A percentile compares a stretch with the other conserved stretches of the same genome.
Evolutionary conservation across 1,140 invertebrate species (phyloP).

Genomic region (Drosophila athabasca): DNA sequence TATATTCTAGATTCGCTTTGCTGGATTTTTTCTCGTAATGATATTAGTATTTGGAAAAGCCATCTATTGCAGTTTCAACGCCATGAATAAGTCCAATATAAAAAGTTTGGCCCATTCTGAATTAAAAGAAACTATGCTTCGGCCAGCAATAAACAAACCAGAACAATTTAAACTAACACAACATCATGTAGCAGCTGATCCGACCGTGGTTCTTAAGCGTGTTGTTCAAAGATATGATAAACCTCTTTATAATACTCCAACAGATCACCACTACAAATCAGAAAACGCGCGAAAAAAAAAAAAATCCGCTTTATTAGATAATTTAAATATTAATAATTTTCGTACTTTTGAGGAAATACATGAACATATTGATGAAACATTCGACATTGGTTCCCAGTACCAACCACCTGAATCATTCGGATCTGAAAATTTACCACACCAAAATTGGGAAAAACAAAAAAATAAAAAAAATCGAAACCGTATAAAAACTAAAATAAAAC

Average conservation of each 20-base stretch:
- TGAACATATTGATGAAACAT: slow-evolving; percentile 47
- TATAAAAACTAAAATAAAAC: slow-evolving; percentile 85
- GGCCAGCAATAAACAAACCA: background rate
- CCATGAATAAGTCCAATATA: slow-evolving; percentile 14
- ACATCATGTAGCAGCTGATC: slow-evolving; percentile 13
- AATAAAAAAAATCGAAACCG: slow-evolving; percentile 33
- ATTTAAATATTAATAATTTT: slow-evolving; percentile 37
- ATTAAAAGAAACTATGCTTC: slow-evolving; percentile 7
- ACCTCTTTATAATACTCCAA: slow-evolving; percentile 12
- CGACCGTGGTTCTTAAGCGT: slow-evolving; percentile 6
- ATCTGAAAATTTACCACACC: slow-evolving; percentile 23
- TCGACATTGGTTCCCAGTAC: slow-evolving; percentile 38
- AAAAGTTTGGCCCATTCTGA: slow-evolving; percentile 22
- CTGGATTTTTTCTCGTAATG: slow-evolving; percentile 25
- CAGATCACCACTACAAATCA: slow-evolving; percentile 10
- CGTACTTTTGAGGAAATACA: slow-evolving; percentile 61
- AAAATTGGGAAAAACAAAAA: background rate
- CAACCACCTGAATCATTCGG: slow-evolving; percentile 45
- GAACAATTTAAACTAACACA: slow-evolving; percentile 7
- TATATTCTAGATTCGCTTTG: slow-evolving; percentile 20
- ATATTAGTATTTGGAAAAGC: slow-evolving; percentile 23
- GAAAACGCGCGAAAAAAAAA: slow-evolving; percentile 12
- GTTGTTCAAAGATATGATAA: slow-evolving; percentile 10
- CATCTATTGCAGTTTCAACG: slow-evolving; percentile 2
- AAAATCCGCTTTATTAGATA: slow-evolving; percentile 5